phyloP scores from a whole-genome alignment of 2,113 vertebrate species.

The Tupaia chinensis region DNA sequence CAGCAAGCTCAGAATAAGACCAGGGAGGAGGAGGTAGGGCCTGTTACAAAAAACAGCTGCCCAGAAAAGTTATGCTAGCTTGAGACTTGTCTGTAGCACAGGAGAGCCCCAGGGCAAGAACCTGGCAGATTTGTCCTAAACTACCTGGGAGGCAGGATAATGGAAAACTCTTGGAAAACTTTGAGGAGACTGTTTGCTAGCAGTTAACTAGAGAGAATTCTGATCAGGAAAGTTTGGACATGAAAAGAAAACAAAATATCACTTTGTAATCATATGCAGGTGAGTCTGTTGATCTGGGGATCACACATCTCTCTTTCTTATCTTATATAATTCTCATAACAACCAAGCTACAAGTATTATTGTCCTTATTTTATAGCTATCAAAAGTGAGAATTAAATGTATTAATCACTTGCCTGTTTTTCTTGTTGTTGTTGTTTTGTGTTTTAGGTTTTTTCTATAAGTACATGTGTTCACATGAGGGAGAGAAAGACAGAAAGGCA shows the following conservation, averaged over 20 bases:
- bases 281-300: neutral
- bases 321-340: slow-evolving; percentile 3
- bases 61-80: neutral
- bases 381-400: neutral
- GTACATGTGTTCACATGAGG: too few relatives aligned
- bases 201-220: neutral
- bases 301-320: neutral
- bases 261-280: neutral
- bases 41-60: neutral
- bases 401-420: neutral
- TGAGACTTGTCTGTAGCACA: neutral
- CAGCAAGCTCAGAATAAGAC: neutral
- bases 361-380: neutral
- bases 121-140: neutral
- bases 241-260: slow-evolving; percentile 17
- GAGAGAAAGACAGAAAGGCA: too few relatives aligned
- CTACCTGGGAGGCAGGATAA: neutral
- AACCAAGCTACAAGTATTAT: neutral
- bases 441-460: too few relatives aligned
- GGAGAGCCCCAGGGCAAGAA: neutral
- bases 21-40: rapidly evolving
- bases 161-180: neutral
- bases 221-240: neutral
- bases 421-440: too few relatives aligned
- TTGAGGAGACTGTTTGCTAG: neutral